A percentile compares a stretch with the other conserved stretches of the same genome.
These are phyloP conservation scores for Phrynocephalus versicolor DNA, from an alignment of 2,113 vertebrate species.

Conservation along the genomic window DNA sequence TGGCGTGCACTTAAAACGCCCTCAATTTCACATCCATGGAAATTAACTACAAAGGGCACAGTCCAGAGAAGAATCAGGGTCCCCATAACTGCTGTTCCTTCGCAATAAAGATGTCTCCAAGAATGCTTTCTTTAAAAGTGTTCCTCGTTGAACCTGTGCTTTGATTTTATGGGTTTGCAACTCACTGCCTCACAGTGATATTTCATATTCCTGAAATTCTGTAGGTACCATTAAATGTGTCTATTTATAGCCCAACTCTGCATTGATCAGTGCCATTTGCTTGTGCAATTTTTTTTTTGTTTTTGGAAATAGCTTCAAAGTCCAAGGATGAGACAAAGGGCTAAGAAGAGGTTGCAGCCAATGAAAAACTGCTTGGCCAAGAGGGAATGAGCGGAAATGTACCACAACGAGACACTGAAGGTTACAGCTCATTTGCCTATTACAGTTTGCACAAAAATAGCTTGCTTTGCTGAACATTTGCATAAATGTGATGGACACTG, in stretches of 20 bases:
- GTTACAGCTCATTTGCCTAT: conserved; percentile 1
- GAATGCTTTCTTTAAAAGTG: background rate
- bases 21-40: background rate
- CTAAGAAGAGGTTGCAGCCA: background rate
- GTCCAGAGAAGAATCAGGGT: background rate
- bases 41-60: background rate
- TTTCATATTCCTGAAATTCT: background rate
- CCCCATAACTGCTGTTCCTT: background rate
- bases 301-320: background rate
- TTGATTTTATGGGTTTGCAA: background rate
- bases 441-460: conserved; percentile 4
- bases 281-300: background rate
- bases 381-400: background rate
- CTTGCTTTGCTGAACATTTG: conserved; percentile 23
- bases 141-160: background rate
- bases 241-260: background rate
- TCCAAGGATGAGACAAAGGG: background rate
- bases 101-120: background rate
- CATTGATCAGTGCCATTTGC: background rate
- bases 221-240: background rate
- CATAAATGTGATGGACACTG: conserved; percentile 22
- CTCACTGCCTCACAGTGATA: background rate
- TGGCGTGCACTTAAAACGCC: background rate
- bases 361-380: background rate
- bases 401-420: background rate